phyloP scores from a whole-genome alignment of 1,140 invertebrate genomes.

The Diorhabda carinulata region DNA sequence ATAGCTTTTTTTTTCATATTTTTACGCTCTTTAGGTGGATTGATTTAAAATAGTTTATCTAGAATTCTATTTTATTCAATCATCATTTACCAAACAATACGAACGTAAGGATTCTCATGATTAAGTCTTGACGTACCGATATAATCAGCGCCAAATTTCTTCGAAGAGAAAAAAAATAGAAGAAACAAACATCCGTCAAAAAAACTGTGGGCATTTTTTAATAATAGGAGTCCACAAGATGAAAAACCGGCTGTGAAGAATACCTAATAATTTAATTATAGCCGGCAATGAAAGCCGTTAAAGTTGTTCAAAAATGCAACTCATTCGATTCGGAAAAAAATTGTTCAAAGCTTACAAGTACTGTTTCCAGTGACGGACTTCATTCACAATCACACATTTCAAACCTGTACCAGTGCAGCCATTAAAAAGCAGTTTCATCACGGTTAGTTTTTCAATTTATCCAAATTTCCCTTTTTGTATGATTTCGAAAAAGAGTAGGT shows the following conservation, averaged over 20 bases:
- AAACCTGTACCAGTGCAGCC: background rate
- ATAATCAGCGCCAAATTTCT: background rate
- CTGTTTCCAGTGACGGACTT: background rate
- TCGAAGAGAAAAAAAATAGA: background rate
- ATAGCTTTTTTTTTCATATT: too few relatives aligned
- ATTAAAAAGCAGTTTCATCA: background rate
- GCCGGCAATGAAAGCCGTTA: conserved; percentile 15
- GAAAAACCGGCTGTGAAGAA: conserved; percentile 10
- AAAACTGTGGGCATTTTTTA: background rate
- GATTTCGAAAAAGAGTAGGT: background rate
- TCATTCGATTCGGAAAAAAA: conserved; percentile 1
- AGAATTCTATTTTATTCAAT: too few relatives aligned
- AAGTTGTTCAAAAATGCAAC: conserved; percentile 21
- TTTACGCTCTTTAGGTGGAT: too few relatives aligned
- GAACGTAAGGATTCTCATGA: too few relatives aligned
- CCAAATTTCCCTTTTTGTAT: background rate
- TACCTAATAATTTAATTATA: conserved; percentile 24
- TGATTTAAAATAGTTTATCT: too few relatives aligned
- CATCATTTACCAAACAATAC: too few relatives aligned
- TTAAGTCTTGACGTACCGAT: too few relatives aligned
- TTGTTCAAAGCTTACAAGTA: background rate
- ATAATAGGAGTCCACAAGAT: background rate
- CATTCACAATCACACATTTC: background rate
- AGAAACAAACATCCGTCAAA: background rate
- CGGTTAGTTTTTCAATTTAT: background rate